Base-by-base conservation (phyloP, 2,113 vertebrate species). In the Merops nubicus region DNA sequence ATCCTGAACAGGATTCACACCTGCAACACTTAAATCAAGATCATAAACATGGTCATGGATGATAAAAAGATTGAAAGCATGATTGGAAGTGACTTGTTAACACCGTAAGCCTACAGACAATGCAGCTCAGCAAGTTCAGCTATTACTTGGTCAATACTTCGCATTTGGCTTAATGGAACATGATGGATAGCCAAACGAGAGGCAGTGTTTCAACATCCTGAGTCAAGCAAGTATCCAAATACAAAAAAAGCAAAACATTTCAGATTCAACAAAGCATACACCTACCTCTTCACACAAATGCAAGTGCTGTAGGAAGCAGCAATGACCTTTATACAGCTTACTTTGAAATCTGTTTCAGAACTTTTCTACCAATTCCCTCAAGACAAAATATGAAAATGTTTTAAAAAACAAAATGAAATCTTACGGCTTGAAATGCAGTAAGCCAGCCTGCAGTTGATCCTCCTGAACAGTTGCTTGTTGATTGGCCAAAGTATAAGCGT, bases 381-480 rank as follows among this genome's bases (percentile, higher is more conserved):
- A 42, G 51, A 72, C 17, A 92, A 93, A 94, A 91, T 67, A 85
- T 7, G 10, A 87, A 78, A 88, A 60, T 14, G 89, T 19, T 70
- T 70, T 15, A 48, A 69, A 45, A 77, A 73, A 15, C 14, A 91
- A n/a, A 88, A 92, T 6, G 16, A 53, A 67, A 75, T 82, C 99
- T 99, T 98, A 99, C 99, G 99, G 97, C 99, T 99, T 63, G 97
- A 97, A 96, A 99, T 68, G 97, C 98, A 99, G 97, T 99, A 99
- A 53, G 98, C 98, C 96, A 99, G 98, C 36, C 98, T 97, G 98
- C 99, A 98, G 98, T 99, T 99, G 98, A 99, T 95, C 97, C 85
- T 98, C 78, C 99, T 98, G 94, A 99, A 99, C 40, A 99, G 98
- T 88, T 99, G 99, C 96, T 98, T 99, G 97, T 98, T 98, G 96